phyloP scores from a whole-genome alignment of 2,797 vertebrate genomes.

The Delichon dasypus region DNA sequence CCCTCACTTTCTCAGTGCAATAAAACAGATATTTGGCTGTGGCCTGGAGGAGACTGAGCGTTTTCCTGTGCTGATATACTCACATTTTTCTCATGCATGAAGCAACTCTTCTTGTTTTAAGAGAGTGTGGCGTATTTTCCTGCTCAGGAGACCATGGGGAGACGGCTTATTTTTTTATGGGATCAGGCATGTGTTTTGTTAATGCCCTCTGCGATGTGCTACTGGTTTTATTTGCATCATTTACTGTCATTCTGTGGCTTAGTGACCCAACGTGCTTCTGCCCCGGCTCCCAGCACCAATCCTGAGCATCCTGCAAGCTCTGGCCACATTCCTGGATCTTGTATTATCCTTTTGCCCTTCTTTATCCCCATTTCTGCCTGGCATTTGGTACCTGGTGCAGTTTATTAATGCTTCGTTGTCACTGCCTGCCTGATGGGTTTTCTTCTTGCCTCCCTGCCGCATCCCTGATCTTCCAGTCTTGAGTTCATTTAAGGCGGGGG shows the following conservation, averaged over 20 bases:
- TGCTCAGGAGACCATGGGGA: slow-evolving; percentile 27
- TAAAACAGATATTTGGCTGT: neutral
- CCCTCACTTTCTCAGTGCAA: neutral
- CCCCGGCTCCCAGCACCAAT: neutral
- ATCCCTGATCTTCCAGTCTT: slow-evolving; percentile 28
- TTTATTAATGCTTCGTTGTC: slow-evolving; percentile 37
- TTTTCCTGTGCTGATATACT: neutral
- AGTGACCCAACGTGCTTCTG: neutral
- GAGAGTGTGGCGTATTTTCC: neutral
- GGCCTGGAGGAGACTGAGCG: neutral
- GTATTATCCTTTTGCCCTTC: neutral
- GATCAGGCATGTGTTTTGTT: slow-evolving; percentile 34
- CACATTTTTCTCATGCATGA: slow-evolving; percentile 21
- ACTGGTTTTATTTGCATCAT: slow-evolving; percentile 6
- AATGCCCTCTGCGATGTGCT: neutral
- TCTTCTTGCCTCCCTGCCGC: slow-evolving; percentile 28
- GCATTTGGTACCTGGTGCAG: neutral
- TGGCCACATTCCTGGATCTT: neutral
- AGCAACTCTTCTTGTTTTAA: slow-evolving; percentile 38
- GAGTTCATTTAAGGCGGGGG: neutral
- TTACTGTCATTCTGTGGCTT: slow-evolving; percentile 10
- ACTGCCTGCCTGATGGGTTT: slow-evolving; percentile 26
- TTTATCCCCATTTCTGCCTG: rapidly evolving
- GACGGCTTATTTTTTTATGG: slow-evolving; percentile 38
- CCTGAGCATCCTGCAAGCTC: neutral